Base-by-base conservation (phyloP, 2,797 vertebrate genomes). In the Malacoraja senta region DNA sequence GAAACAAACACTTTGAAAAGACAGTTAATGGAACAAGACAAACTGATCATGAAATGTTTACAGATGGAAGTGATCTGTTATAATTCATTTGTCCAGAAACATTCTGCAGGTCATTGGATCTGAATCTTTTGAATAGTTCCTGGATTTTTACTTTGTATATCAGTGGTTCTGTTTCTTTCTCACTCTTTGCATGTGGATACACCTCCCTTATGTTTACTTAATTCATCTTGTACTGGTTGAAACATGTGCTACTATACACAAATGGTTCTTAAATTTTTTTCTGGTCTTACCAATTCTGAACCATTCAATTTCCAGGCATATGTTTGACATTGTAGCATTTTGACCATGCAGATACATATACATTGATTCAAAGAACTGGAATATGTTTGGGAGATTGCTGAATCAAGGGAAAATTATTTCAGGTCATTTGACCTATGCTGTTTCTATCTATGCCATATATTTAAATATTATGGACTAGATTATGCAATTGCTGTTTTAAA, bases 401-500 rank as follows among this genome's bases (percentile, higher is more conserved):
- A 35, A 88, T 88, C 63, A 68, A 88, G 84, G 35, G 61, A 17
- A 68, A 68, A 17, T 88, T 88, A 88, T 32, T 88, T 7, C 84
- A 88, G 7, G 17, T 21, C 15, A 63, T 86, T 86, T 65, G 58
- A 63, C 58, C 58, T 63, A 32, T 63, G n/a, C 7, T 65, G 1
- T 68, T 63, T n/a, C n/a, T 9, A 88, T 15, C 17, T 32, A 21
- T 8, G 19, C n/a, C n/a, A 32, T 88, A 35, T 35, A 65, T 35
- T 3, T 68, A 15, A 24, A 44, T 88, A 68, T 68, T 63, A 68
- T 32, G 1, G 61, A 68, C n/a, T 65, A 68, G 61, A 88, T 68
- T 88, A 88, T 88, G 32, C 84, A 88, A 68, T 84, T 88, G 84
- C 2, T 32, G 15, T 88, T 88, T 68, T 35, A 88, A 21, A 35